These are phyloP conservation scores for Andrena flavipes DNA, from an alignment of 2,888 invertebrate genomes.

Conservation along the genomic window DNA sequence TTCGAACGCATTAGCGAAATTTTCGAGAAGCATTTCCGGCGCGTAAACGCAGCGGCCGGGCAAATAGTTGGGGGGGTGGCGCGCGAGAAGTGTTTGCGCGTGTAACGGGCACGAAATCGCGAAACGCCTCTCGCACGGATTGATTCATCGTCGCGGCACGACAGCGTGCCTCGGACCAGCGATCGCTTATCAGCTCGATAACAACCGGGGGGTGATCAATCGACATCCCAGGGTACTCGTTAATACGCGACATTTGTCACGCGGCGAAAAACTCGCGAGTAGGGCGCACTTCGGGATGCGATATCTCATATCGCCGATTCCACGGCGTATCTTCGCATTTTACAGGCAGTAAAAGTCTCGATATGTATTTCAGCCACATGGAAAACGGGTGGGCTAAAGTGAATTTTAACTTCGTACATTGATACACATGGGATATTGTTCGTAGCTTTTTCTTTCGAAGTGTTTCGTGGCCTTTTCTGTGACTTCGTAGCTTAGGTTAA, in stretches of 20 bases:
- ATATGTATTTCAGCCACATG: neutral
- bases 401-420: too few species aligned
- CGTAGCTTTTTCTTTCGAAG: too few species aligned
- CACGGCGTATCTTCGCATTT: neutral
- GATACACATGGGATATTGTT: too few species aligned
- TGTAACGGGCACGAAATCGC: conserved; percentile 18
- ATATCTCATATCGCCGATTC: neutral
- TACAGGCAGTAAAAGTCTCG: neutral
- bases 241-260: conserved; percentile 11
- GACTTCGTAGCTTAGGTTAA: too few species aligned
- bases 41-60: conserved; percentile 12
- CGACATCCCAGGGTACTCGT: neutral
- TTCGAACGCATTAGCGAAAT: conserved; percentile 44
- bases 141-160: neutral
- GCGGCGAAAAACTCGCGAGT: neutral
- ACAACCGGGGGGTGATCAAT: conserved; percentile 1
- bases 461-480: too few species aligned
- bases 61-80: conserved; percentile 23
- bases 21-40: conserved; percentile 51
- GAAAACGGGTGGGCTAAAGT: too few species aligned
- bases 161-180: neutral
- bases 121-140: conserved; percentile 41
- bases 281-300: neutral
- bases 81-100: conserved; percentile 37
- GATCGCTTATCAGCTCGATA: neutral